phyloP scores from a whole-genome alignment of 2,797 vertebrate genomes.

The Lateolabrax maculatus region DNA sequence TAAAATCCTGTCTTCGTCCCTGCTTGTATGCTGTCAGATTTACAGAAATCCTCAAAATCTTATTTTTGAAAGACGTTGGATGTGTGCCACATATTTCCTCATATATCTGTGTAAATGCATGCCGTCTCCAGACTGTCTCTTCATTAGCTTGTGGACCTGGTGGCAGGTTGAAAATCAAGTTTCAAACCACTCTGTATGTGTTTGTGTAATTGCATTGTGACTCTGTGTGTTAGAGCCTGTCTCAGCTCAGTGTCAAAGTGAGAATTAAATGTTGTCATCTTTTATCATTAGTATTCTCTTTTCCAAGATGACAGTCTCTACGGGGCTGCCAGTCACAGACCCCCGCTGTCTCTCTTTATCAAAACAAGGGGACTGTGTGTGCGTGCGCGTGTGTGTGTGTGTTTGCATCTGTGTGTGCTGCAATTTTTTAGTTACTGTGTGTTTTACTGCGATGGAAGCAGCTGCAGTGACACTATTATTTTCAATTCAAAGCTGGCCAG shows the following conservation, averaged over 20 bases:
- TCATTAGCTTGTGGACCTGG: conserved; percentile 43
- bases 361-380: conserved; percentile 29
- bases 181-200: conserved; percentile 4
- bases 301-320: conserved; percentile 38
- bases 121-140: conserved; percentile 15
- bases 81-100: conserved; percentile 31
- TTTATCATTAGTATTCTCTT: conserved; percentile 59
- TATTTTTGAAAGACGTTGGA: conserved; percentile 18
- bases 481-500: conserved; percentile 40
- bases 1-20: conserved; percentile 37
- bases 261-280: conserved; percentile 70
- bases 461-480: conserved; percentile 32
- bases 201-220: conserved; percentile 7
- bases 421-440: conserved; percentile 7
- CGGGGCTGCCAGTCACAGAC: conserved; percentile 56
- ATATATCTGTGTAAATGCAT: conserved; percentile 10
- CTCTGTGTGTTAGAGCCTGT: conserved; percentile 36
- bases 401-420: conserved; percentile 10
- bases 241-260: conserved; percentile 45
- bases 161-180: conserved; percentile 34
- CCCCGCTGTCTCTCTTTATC: conserved; percentile 38
- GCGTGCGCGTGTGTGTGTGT: conserved; percentile 7
- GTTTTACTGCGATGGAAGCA: conserved; percentile 26
- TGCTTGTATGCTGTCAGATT: conserved; percentile 40
- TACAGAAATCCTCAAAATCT: conserved; percentile 29